Conservation (phyloP, 2,113 vertebrate genomes). For the Machaerirhynchus nigripectus region DNA sequence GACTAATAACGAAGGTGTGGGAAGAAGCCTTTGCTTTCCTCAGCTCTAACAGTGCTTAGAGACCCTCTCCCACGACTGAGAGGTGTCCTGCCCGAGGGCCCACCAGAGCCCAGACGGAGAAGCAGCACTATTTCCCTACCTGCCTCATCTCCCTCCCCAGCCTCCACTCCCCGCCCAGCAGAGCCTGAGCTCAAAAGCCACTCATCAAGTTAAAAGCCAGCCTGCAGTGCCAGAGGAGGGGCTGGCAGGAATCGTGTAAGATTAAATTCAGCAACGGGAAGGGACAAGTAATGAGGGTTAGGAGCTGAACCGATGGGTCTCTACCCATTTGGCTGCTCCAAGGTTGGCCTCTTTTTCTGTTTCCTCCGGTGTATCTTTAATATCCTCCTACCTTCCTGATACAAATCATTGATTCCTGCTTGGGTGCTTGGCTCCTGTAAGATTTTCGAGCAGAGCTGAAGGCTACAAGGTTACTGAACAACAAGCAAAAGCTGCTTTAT, state of each 20-base stretch:
- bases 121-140: background rate
- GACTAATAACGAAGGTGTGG: background rate
- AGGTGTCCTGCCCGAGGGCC: background rate
- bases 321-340: background rate
- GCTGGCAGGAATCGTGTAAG: background rate
- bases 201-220: background rate
- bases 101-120: background rate
- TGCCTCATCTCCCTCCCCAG: background rate
- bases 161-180: background rate
- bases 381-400: slow-evolving; percentile 12
- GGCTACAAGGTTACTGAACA: slow-evolving; percentile 59
- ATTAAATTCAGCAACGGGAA: background rate
- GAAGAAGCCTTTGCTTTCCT: background rate
- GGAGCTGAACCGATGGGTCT: background rate
- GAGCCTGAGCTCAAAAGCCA: background rate
- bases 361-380: background rate
- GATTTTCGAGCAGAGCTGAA: slow-evolving; percentile 47
- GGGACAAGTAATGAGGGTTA: background rate
- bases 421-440: background rate
- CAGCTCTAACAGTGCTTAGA: background rate
- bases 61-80: background rate
- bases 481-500: slow-evolving; percentile 54
- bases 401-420: slow-evolving; percentile 39
- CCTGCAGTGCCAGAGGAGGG: background rate
- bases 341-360: background rate